phyloP scores from a whole-genome alignment of 2,888 invertebrate species.

The Slavum lentiscoides region DNA sequence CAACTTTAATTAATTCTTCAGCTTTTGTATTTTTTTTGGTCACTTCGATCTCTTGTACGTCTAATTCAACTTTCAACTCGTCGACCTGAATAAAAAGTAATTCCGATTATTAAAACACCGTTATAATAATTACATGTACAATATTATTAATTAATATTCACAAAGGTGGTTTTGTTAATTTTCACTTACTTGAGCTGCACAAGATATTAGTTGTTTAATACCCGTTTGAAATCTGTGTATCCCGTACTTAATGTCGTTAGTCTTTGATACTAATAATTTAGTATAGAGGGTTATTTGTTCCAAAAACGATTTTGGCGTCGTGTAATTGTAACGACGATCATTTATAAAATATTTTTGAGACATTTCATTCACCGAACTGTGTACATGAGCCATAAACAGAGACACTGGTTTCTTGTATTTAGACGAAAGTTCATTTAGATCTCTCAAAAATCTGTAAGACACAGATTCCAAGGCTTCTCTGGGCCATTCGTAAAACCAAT shows the following conservation, averaged over 20 bases:
- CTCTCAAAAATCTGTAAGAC: slow-evolving; percentile 77
- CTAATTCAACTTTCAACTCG: slow-evolving; percentile 75
- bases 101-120: background rate
- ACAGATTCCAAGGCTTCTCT: slow-evolving; percentile 87
- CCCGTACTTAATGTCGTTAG: slow-evolving; percentile 71
- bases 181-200: slow-evolving; percentile 73
- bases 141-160: background rate
- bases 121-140: background rate
- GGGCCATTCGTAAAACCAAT: slow-evolving; percentile 98
- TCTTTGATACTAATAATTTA: slow-evolving; percentile 72
- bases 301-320: slow-evolving; percentile 93
- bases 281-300: slow-evolving; percentile 85
- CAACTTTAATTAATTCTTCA: slow-evolving; percentile 81
- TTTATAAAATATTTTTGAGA: slow-evolving; percentile 79
- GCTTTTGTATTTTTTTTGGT: slow-evolving; percentile 88
- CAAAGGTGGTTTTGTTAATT: background rate
- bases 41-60: slow-evolving; percentile 79
- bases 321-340: slow-evolving; percentile 90
- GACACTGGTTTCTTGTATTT: slow-evolving; percentile 68
- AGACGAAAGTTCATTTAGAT: slow-evolving; percentile 77
- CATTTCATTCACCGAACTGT: slow-evolving; percentile 83
- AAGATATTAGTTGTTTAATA: slow-evolving; percentile 81
- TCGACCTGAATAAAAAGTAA: slow-evolving; percentile 65
- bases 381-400: slow-evolving; percentile 87
- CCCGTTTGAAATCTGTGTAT: slow-evolving; percentile 84